Conservation (phyloP, 1,140 invertebrate species). For the Myzus persicae region DNA sequence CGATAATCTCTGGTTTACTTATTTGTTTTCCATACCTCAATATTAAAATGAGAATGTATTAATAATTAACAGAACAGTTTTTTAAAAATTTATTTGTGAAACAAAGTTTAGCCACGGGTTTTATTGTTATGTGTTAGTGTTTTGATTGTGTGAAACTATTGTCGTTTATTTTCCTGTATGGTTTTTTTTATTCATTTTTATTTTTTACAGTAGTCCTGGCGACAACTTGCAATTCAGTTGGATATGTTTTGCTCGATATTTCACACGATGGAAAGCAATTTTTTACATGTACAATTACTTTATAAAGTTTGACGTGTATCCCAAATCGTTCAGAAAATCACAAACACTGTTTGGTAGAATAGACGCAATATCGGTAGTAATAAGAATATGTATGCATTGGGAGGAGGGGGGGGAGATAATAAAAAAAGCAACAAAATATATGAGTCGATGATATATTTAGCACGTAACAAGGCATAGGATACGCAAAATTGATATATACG, state of each 20-base stretch:
- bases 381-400: not conserved
- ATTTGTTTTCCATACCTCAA: not conserved
- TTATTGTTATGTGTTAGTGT: not conserved
- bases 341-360: not conserved
- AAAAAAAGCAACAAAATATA: not conserved
- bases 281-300: slow-evolving; percentile 27
- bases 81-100: not conserved
- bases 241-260: not conserved
- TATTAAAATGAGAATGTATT: not conserved
- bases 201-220: not conserved
- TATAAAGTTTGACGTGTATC: slow-evolving; percentile 23
- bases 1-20: not conserved
- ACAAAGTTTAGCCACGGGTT: not conserved
- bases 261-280: not conserved
- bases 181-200: not conserved
- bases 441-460: not conserved
- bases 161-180: slow-evolving; percentile 15
- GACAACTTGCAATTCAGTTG: not conserved
- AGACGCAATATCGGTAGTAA: not conserved
- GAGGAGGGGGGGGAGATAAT: not conserved
- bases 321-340: not conserved
- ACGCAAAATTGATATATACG: not conserved
- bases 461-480: not conserved
- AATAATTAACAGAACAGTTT: not conserved
- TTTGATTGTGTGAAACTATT: slow-evolving; percentile 15